Evolutionary conservation across 2,888 invertebrate genomes (phyloP), one percentile per base, ranked within the genome.

Genomic region (Caenorhabditis sulstoni): DNA sequence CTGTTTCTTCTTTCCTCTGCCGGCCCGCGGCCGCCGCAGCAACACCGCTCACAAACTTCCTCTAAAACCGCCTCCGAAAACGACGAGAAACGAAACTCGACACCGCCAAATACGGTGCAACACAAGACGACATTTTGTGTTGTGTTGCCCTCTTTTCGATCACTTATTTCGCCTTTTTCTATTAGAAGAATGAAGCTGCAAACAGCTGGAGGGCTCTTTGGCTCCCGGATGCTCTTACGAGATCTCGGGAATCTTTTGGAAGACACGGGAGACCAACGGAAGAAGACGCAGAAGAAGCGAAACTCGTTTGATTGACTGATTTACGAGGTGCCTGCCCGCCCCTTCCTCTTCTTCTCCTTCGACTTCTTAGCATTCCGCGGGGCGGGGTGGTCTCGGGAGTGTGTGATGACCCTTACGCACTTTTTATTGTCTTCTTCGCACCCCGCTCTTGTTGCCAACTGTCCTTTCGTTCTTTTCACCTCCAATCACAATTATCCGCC

Each of bases 31-130:
- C 23, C 23, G 5, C 14, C 50, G n/a, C n/a, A n/a, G n/a, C n/a
- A n/a, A n/a, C n/a, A n/a, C n/a, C n/a, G n/a, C n/a, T n/a, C n/a
- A n/a, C 29, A 29, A 29, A 29, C 29, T 29, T 29, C 29, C 4
- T 29, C 29, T 29, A 29, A 29, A 29, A 3, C 29, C 29, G 29
- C 29, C 29, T 29, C 20, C 20, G 49, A 50, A 14, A 29, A 22
- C 23, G 29, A 11, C 22, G 49, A 18, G 11, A 22, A 22, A 18
- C 35, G 67, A 59, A 68, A 68, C 20, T 47, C 29, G 67, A 68
- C 50, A 68, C 59, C 29, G 29, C 29, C 44, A 68, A 68, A 68
- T 68, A 68, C 67, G 67, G 67, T 68, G 67, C 66, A 66, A 39
- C 66, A 49, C 52, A 52, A 52, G 52, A 23, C 52, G 23, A 52